A percentile compares a stretch with the other conserved stretches of the same genome.
These are phyloP conservation scores for Coptotermes formosanus DNA, from an alignment of 1,140 invertebrate genomes.

Conservation along the genomic window DNA sequence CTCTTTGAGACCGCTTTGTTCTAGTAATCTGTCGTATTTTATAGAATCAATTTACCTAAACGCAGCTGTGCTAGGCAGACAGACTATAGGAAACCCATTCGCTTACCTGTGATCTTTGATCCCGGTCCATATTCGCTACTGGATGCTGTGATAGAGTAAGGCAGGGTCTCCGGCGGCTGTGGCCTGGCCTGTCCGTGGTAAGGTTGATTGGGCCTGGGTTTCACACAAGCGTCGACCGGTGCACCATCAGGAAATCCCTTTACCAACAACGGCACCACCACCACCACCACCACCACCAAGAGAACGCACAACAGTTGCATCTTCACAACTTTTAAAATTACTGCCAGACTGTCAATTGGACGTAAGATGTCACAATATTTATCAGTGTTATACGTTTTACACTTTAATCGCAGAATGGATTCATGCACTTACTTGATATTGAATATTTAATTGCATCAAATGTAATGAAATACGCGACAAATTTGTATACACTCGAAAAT, in stretches of 20 bases:
- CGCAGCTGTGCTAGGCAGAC: too few relatives aligned
- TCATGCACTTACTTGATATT: too few relatives aligned
- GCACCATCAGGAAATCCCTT: slow-evolving; percentile 69
- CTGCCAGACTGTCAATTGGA: too few relatives aligned
- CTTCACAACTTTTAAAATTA: background rate
- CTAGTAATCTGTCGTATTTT: too few relatives aligned
- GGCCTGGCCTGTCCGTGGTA: slow-evolving; percentile 68
- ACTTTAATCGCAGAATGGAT: too few relatives aligned
- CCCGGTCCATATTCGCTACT: slow-evolving; percentile 61
- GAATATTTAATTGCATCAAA: too few relatives aligned
- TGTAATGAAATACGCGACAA: too few relatives aligned
- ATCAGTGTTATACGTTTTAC: too few relatives aligned
- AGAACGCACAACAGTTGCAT: background rate
- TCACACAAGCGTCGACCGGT: slow-evolving; percentile 73
- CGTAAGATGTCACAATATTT: too few relatives aligned
- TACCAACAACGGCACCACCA: slow-evolving; percentile 31
- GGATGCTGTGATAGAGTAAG: slow-evolving; percentile 64
- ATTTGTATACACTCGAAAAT: too few relatives aligned
- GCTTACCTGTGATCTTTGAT: slow-evolving; percentile 60
- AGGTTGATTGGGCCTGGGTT: slow-evolving; percentile 66
- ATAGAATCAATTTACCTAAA: too few relatives aligned
- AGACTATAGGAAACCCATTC: background rate
- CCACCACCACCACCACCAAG: background rate
- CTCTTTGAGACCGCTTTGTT: too few relatives aligned
- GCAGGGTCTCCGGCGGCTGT: slow-evolving; percentile 59